phyloP scores from a whole-genome alignment of 2,113 vertebrate species.

The Ciconia maguari region DNA sequence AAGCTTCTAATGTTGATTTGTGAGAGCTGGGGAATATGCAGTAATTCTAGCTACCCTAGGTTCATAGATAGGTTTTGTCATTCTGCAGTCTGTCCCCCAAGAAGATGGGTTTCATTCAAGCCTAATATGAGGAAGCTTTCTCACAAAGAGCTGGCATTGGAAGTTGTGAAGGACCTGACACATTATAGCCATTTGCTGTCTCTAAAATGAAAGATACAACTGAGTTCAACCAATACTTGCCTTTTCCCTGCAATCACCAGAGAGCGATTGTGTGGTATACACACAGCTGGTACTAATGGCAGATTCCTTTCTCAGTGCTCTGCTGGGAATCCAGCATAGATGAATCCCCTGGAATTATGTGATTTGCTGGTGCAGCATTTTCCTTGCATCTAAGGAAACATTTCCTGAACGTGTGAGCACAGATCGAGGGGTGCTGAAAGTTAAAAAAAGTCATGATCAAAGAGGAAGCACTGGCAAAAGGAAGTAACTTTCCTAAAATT shows the following conservation, averaged over 20 bases:
- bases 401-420: background rate
- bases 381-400: conserved; percentile 2
- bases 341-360: conserved; percentile 39
- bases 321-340: conserved; percentile 35
- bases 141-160: background rate
- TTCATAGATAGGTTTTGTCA: background rate
- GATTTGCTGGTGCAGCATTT: conserved; percentile 32
- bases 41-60: background rate
- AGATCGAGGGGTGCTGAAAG: background rate
- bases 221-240: background rate
- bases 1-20: background rate
- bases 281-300: conserved; percentile 54
- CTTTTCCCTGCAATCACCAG: conserved; percentile 19
- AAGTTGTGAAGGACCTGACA: background rate
- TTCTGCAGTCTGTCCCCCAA: background rate
- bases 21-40: background rate
- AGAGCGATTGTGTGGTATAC: conserved; percentile 6
- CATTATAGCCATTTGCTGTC: background rate
- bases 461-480: background rate
- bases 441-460: background rate
- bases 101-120: background rate
- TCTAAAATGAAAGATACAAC: conserved; percentile 12
- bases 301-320: conserved; percentile 27
- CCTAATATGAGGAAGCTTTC: background rate
- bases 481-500: background rate